Conservation (phyloP, 1,140 invertebrate species). For the Tetramorium simillimum region DNA sequence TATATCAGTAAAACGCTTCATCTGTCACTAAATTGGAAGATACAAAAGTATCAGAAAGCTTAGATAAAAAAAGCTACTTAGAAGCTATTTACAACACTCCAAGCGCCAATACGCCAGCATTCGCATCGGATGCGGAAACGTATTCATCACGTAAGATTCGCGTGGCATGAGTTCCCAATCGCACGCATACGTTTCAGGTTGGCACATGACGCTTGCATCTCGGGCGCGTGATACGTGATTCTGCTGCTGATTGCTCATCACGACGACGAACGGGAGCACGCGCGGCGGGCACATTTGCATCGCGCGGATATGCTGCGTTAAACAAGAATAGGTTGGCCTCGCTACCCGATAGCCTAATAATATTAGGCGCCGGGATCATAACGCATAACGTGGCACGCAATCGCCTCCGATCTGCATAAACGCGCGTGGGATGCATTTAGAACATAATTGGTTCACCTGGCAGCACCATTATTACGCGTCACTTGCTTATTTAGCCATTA, state of each 20-base stretch:
- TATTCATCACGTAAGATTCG: slow-evolving; percentile 42
- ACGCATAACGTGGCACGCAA: slow-evolving; percentile 48
- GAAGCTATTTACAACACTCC: neutral
- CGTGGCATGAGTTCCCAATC: slow-evolving; percentile 29
- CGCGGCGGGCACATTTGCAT: slow-evolving; percentile 34
- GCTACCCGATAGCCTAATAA: slow-evolving; percentile 71
- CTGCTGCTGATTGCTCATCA: slow-evolving; percentile 19
- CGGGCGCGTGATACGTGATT: neutral
- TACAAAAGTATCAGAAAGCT: neutral
- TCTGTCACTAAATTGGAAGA: neutral
- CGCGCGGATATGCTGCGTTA: slow-evolving; percentile 32
- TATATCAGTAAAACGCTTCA: no score
- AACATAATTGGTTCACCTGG: slow-evolving; percentile 62
- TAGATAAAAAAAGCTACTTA: neutral
- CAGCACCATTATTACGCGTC: slow-evolving; percentile 44
- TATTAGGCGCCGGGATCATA: slow-evolving; percentile 55
- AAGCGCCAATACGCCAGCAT: neutral
- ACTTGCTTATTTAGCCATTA: slow-evolving; percentile 11
- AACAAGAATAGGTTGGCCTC: slow-evolving; percentile 59
- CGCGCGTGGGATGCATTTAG: slow-evolving; percentile 29
- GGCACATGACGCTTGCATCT: neutral
- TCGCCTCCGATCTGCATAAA: slow-evolving; percentile 59
- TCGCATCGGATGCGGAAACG: neutral
- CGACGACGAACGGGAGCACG: neutral
- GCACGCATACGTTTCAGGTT: neutral